Evolutionary conservation across 2,113 vertebrate species (phyloP), one percentile per base, ranked within the genome.

Genomic region (Ammodytes marinus): DNA sequence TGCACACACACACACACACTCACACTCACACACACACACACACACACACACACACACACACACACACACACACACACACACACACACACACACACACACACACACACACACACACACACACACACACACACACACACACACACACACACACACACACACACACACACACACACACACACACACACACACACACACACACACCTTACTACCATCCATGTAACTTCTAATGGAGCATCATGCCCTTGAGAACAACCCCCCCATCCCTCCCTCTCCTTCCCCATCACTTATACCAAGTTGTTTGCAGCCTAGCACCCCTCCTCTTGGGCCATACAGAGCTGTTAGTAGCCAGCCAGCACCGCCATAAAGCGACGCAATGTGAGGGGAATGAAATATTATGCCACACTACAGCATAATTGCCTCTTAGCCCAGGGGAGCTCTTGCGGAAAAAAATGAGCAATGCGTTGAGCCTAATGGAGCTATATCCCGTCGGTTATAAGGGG

Each of bases 321-420:
- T 70, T 79, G 80, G 86, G 90, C 89, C 82, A 78, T 82, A 92
- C 89, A 88, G 89, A 93, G 92, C 90, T 86, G 93, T 93, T 92
- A 94, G 90, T 70, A 67, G 88, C 87, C 76, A 74, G 77, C 87
- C 76, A 74, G 77, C 87, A 61, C 58, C 74, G 59, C 86, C 71
- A 17, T 74, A 63, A 65, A 84, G 82, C 89, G 92, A 90, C 90
- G 89, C 89, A 80, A 92, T 87, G 91, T 86, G 92, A 91, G 81
- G 86, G 83, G 89, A 94, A 94, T 95, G 92, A 96, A 95, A 95
- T 95, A 95, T 94, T 93, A 94, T 89, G 90, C 94, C 91, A 91
- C 90, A 91, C 90, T 85, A 77, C 94, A 93, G 93, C 91, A 94
- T 95, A 95, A 96, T 95, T 94, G 94, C 95, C 86, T 94, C 91